phyloP scores from a whole-genome alignment of 2,113 vertebrate genomes.

The Rissa tridactyla region DNA sequence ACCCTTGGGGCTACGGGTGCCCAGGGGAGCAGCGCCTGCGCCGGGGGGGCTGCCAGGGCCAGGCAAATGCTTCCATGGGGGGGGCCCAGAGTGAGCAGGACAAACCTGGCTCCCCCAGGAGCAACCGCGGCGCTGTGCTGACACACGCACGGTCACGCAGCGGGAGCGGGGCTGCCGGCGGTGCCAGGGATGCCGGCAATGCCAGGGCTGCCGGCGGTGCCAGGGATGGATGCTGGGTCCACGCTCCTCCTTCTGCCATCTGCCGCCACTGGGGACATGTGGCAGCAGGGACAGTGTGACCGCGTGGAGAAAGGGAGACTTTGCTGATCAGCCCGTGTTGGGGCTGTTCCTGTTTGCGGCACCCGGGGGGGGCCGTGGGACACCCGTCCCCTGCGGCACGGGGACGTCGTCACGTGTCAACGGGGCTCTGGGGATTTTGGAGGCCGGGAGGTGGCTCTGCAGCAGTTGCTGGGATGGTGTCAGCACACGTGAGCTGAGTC shows the following conservation, averaged over 20 bases:
- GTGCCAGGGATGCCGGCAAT: background rate
- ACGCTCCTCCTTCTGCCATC: background rate
- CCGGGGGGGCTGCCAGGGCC: background rate
- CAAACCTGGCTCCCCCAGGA: background rate
- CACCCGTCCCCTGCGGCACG: background rate
- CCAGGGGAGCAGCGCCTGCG: background rate
- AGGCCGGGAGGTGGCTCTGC: background rate
- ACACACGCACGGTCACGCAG: fast-evolving
- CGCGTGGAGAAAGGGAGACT: fast-evolving
- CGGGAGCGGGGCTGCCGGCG: background rate
- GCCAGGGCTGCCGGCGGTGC: background rate
- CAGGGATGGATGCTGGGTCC: background rate
- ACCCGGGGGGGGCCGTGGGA: too few relatives aligned
- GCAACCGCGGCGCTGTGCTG: fast-evolving
- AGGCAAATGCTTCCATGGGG: background rate
- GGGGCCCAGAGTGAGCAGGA: background rate
- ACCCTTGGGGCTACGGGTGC: background rate
- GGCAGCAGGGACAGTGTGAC: background rate
- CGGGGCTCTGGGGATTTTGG: background rate
- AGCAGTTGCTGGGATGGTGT: background rate
- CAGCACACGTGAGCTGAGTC: background rate
- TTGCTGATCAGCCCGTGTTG: fast-evolving
- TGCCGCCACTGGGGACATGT: background rate
- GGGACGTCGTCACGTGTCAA: background rate
- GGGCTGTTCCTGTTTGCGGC: background rate